phyloP scores from a whole-genome alignment of 2,888 invertebrate species.

The Epinotia ramella region DNA sequence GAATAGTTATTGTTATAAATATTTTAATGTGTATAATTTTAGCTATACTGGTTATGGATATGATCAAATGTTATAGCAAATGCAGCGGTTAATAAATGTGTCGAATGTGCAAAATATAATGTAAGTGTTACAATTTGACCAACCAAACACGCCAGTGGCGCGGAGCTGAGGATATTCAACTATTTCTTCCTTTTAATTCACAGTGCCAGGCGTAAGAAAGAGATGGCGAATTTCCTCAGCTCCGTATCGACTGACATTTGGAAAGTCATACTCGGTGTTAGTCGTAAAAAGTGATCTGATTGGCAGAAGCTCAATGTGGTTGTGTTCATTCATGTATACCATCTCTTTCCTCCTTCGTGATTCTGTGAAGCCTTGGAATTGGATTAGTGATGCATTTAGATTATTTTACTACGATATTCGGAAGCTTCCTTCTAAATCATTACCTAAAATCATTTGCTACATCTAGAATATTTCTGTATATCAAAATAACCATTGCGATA shows the following conservation, averaged over 20 bases:
- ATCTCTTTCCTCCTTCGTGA: constrained; percentile 37
- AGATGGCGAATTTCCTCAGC: not conserved
- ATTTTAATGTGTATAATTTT: constrained; percentile 13
- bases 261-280: not conserved
- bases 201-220: not conserved
- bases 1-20: constrained; percentile 27
- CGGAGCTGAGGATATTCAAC: constrained; percentile 6
- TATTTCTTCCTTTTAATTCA: not conserved
- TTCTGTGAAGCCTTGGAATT: constrained; percentile 55
- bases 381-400: constrained; percentile 48
- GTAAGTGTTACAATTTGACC: constrained; percentile 51
- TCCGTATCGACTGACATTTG: not conserved
- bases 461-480: not conserved
- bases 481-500: not conserved
- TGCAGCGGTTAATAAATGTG: constrained; percentile 40
- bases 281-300: constrained; percentile 53
- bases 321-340: constrained; percentile 52
- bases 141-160: not conserved
- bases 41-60: constrained; percentile 23
- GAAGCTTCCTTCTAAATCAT: constrained; percentile 58
- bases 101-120: constrained; percentile 51
- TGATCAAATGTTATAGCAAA: constrained; percentile 35
- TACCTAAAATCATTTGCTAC: constrained; percentile 29
- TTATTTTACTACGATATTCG: constrained; percentile 45
- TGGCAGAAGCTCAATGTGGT: constrained; percentile 66